Base-by-base conservation (phyloP, 2,797 vertebrate genomes). In the Taeniopygia guttata region DNA sequence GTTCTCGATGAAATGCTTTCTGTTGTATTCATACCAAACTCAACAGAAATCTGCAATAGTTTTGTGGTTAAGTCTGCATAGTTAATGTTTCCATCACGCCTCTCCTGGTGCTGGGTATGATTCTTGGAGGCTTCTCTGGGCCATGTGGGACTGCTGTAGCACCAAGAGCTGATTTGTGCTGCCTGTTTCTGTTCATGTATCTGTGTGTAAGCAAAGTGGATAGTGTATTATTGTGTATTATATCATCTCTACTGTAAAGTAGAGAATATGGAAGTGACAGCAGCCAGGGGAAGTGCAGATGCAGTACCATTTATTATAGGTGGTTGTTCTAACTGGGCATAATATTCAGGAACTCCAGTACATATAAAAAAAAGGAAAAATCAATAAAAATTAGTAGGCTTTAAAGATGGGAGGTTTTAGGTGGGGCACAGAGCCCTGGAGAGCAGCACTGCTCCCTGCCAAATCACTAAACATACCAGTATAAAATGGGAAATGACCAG, bases 21-120 rank as follows among this genome's bases (percentile, higher is more conserved):
- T 93, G 86, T 80, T 94, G 58, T 73, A 74, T 76, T 95, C 91
- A 93, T 93, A 93, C 62, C 40, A 83, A 96, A 90, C 56, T 66
- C 64, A 89, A 83, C 32, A 95, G 78, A 93, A 94, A 94, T 93
- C 93, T 93, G 72, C 78, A 91, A 52, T 51, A 85, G 68, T 67
- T 89, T 83, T 89, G 87, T 91, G 94, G 87, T 91, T 77, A 83
- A 83, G 79, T 83, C 70, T 92, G 82, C 48, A 16, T 51, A 86
- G 73, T 88, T 92, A 14, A 20, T 91, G 49, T 89, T 95, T 94
- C 78, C 16, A 2, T 85, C 78, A 60, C 42, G 70, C 27, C 58
- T 77, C 12, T 85, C 20, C 51, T 58, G 62, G 16, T 85, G 48
- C 60, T 3, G 26, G 25, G 15, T 81, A 52, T 1, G 3, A 56